Evolutionary conservation across 2,888 invertebrate species (phyloP).

Genomic region (Xylophagus ater): DNA sequence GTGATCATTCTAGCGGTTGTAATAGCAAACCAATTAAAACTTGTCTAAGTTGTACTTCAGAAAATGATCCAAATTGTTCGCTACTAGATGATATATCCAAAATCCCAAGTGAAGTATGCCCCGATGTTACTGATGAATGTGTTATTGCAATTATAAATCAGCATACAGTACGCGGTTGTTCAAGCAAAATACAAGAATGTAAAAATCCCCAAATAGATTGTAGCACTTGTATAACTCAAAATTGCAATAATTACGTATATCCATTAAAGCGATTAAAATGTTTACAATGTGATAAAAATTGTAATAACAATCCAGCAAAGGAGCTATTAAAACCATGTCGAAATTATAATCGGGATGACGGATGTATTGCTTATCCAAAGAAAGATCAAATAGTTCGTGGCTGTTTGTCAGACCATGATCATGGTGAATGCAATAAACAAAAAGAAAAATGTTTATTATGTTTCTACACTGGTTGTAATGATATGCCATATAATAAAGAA

Average conservation of each 20-base stretch:
- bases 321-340: slow-evolving; percentile 1
- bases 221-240: slow-evolving; percentile 12
- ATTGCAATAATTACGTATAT: slow-evolving; percentile 24
- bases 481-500: slow-evolving; percentile 7
- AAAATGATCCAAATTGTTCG: slow-evolving; percentile 25
- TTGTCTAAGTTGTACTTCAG: slow-evolving; percentile 28
- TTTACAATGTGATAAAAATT: slow-evolving; percentile 5
- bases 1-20: slow-evolving; percentile 22
- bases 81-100: slow-evolving; percentile 26
- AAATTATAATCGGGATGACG: slow-evolving; percentile 5
- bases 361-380: slow-evolving; percentile 6
- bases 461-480: slow-evolving; percentile 25
- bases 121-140: slow-evolving; percentile 1
- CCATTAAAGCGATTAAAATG: slow-evolving; percentile 16
- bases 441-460: slow-evolving; percentile 23
- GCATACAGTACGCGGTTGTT: slow-evolving; percentile 22
- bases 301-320: not conserved
- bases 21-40: slow-evolving; percentile 24
- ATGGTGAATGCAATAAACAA: slow-evolving; percentile 24
- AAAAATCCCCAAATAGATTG: slow-evolving; percentile 15
- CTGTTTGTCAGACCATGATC: slow-evolving; percentile 26
- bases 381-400: slow-evolving; percentile 24
- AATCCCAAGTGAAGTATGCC: slow-evolving; percentile 24
- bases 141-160: not conserved
- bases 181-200: slow-evolving; percentile 9